Evolutionary conservation across 2,113 vertebrate genomes (phyloP).

Genomic region (Poicephalus gulielmi): DNA sequence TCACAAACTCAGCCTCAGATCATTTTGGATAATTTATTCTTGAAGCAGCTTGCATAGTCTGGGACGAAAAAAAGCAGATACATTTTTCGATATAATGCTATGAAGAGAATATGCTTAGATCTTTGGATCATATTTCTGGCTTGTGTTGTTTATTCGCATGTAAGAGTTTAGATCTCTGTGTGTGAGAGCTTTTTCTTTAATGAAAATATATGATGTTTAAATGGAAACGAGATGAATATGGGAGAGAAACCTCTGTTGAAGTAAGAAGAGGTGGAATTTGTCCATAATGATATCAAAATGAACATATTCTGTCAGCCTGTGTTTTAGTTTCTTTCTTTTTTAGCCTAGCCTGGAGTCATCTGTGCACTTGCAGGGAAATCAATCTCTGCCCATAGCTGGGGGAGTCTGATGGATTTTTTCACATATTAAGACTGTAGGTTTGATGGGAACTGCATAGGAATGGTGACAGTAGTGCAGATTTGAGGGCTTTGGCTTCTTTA

Average conservation of each 20-base stretch:
- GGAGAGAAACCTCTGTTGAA: neutral
- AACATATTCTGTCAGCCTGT: neutral
- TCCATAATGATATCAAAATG: neutral
- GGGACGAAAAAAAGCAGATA: neutral
- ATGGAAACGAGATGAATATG: neutral
- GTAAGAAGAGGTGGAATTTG: neutral
- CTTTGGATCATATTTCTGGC: neutral
- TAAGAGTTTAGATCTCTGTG: neutral
- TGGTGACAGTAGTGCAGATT: neutral
- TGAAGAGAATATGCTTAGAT: neutral
- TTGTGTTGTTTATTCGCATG: neutral
- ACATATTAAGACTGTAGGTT: conserved; percentile 5
- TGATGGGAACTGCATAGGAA: neutral
- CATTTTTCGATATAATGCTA: neutral
- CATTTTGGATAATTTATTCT: neutral
- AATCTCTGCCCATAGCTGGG: neutral
- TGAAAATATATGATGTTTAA: neutral
- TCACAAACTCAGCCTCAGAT: neutral
- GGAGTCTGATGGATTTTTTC: conserved; percentile 11
- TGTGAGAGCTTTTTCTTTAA: neutral
- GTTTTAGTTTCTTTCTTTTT: neutral
- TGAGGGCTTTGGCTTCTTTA: neutral
- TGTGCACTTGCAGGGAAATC: neutral
- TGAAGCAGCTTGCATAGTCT: neutral
- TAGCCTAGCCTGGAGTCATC: neutral